These are phyloP conservation scores for Gymnoscelis rufifasciata DNA, from an alignment of 2,888 invertebrate genomes.

Conservation along the genomic window DNA sequence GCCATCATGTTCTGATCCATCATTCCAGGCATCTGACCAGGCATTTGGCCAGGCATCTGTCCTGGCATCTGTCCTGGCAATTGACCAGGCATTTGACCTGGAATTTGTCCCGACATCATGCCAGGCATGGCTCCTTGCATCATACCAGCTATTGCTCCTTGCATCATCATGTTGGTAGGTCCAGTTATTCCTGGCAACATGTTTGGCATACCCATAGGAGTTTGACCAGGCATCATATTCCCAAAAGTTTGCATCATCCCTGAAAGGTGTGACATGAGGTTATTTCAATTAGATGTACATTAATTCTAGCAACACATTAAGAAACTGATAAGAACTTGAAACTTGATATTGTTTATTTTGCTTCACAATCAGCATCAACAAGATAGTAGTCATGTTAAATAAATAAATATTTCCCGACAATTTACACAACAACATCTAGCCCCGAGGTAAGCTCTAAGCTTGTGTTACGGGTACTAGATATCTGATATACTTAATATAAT, in stretches of 20 bases:
- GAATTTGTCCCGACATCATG: not conserved
- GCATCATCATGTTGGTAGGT: conserved; percentile 17
- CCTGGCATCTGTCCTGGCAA: not conserved
- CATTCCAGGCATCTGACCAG: conserved; percentile 47
- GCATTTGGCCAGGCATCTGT: not conserved
- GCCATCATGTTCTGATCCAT: conserved; percentile 80
- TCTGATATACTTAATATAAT: no score
- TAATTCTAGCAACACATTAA: no score
- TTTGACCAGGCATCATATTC: conserved; percentile 35
- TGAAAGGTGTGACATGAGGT: no score
- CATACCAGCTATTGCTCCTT: conserved; percentile 28
- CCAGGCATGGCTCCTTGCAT: conserved; percentile 25
- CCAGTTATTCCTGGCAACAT: conserved; percentile 5
- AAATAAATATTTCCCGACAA: no score
- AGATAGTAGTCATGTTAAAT: no score
- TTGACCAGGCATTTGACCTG: not conserved
- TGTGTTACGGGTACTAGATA: no score
- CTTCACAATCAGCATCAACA: no score
- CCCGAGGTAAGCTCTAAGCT: no score
- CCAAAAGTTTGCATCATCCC: conserved; percentile 39
- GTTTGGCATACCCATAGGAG: conserved; percentile 27
- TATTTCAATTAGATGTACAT: no score
- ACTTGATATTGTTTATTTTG: no score
- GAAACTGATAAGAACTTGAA: no score
- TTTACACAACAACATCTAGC: no score